Conservation (phyloP, 2,797 vertebrate genomes). For the Argentina silus region DNA sequence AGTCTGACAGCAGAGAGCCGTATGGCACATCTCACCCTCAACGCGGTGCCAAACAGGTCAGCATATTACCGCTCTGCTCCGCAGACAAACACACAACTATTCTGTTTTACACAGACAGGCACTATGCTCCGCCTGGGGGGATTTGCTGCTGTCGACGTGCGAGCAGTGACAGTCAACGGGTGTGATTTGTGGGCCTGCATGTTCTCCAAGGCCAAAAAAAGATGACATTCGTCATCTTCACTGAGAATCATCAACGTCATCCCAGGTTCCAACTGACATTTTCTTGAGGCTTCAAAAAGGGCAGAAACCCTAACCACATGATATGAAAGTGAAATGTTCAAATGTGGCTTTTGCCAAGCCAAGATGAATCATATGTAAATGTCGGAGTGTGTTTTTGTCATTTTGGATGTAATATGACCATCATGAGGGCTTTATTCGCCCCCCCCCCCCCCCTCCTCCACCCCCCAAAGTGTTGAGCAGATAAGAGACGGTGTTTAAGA, state of each 20-base stretch:
- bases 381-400: neutral
- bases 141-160: neutral
- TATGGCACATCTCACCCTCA: slow-evolving; percentile 2
- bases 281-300: neutral
- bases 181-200: no score
- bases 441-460: neutral
- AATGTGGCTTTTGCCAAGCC: neutral
- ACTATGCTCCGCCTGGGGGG: neutral
- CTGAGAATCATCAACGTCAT: neutral
- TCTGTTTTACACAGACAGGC: no score
- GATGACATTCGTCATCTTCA: neutral
- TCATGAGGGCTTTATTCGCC: neutral
- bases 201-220: neutral
- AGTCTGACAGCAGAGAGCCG: slow-evolving; percentile 1
- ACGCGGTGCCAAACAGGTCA: neutral
- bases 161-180: neutral
- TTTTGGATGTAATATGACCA: neutral
- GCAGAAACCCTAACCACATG: neutral
- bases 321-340: neutral
- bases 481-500: slow-evolving; percentile 1
- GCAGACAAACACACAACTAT: neutral
- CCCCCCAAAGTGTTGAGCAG: neutral
- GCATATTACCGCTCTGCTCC: neutral
- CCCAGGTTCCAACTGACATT: no score
- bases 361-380: neutral